These are phyloP conservation scores for Leptocoma aspasia DNA, from an alignment of 2,113 vertebrate species.

Conservation along the genomic window DNA sequence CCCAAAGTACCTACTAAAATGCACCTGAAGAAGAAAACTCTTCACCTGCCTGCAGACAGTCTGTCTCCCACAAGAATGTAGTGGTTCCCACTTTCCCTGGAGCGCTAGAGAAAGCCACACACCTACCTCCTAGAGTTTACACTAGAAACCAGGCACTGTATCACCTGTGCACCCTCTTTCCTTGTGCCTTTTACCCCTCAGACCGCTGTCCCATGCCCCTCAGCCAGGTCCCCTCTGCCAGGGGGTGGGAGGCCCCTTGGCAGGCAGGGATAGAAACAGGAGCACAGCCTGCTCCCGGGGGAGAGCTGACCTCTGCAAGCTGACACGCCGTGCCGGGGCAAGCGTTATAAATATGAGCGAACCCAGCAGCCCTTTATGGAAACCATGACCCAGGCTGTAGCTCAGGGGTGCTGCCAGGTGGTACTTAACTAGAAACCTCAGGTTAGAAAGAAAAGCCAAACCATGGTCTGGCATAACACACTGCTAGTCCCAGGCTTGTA, in stretches of 20 bases:
- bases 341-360: background rate
- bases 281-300: accelerated
- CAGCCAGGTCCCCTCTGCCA: background rate
- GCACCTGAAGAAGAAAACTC: background rate
- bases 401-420: background rate
- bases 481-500: background rate
- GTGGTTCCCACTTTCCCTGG: background rate
- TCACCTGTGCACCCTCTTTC: background rate
- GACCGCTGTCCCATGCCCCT: accelerated
- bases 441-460: background rate
- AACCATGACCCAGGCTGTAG: background rate
- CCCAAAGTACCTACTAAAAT: background rate
- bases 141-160: accelerated
- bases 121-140: background rate
- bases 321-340: background rate
- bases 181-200: accelerated
- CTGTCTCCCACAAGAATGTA: background rate
- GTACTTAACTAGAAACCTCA: background rate
- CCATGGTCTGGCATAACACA: background rate
- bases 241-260: background rate
- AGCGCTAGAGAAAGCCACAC: background rate
- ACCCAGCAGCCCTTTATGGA: background rate
- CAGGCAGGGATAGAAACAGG: background rate
- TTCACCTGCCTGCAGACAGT: background rate
- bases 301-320: background rate